Conservation (phyloP, 2,888 invertebrate genomes). For the Zele albiditarsus region DNA sequence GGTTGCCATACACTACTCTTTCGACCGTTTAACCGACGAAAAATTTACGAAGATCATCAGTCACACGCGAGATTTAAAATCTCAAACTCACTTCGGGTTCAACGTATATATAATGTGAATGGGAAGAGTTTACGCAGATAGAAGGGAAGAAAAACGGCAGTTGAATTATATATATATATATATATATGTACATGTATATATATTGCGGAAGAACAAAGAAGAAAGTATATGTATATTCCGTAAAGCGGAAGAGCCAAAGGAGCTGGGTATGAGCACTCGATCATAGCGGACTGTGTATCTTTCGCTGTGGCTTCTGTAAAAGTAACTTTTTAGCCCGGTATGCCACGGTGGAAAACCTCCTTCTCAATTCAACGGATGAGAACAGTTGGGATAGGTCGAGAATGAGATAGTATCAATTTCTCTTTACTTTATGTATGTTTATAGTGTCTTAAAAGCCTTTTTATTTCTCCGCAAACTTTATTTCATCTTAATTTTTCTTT, state of each 20-base stretch:
- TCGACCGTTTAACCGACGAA: slow-evolving; percentile 50
- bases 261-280: slow-evolving; percentile 8
- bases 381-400: slow-evolving; percentile 40
- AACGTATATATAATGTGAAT: not conserved
- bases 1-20: slow-evolving; percentile 27
- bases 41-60: slow-evolving; percentile 54
- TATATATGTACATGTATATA: not conserved
- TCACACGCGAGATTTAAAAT: slow-evolving; percentile 35
- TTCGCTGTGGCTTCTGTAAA: slow-evolving; percentile 24
- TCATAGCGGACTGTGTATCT: slow-evolving; percentile 30
- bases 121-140: not conserved
- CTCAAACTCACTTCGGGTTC: not conserved
- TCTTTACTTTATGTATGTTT: not conserved
- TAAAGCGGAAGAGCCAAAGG: not conserved
- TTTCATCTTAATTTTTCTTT: not conserved
- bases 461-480: not conserved
- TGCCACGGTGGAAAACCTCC: not conserved
- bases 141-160: not conserved
- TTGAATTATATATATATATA: not conserved
- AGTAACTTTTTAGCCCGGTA: not conserved
- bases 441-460: not conserved
- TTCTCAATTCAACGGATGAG: slow-evolving; percentile 26
- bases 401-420: slow-evolving; percentile 6
- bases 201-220: not conserved
- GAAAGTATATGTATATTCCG: not conserved